A percentile compares a stretch with the other conserved stretches of the same genome.
These are phyloP conservation scores for Drosophila mercatorum DNA, from an alignment of 2,888 invertebrate species.

Conservation along the genomic window DNA sequence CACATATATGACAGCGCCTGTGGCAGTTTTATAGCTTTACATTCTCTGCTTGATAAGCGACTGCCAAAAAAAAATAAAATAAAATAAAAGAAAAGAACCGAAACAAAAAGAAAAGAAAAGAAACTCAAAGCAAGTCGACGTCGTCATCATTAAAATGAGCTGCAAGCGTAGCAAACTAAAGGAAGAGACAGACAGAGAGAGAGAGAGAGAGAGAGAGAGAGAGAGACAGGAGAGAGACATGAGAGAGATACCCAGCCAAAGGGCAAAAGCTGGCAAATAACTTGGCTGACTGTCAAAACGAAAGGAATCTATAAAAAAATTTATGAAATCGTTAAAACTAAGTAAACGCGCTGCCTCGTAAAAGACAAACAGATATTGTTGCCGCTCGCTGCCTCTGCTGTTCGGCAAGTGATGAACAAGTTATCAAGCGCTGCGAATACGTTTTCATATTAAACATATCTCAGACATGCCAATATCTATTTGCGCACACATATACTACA, in stretches of 20 bases:
- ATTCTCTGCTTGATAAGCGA: slow-evolving; percentile 45
- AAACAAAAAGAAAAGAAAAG: slow-evolving; percentile 13
- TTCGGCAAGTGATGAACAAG: slow-evolving; percentile 30
- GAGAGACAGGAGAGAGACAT: not conserved
- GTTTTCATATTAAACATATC: slow-evolving; percentile 1
- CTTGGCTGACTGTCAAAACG: slow-evolving; percentile 36
- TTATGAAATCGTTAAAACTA: slow-evolving; percentile 56
- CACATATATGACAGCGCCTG: slow-evolving; percentile 16
- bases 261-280: slow-evolving; percentile 12
- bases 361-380: slow-evolving; percentile 45
- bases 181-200: not conserved
- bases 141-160: slow-evolving; percentile 43
- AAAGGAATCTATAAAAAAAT: slow-evolving; percentile 46
- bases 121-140: slow-evolving; percentile 20
- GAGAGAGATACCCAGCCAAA: not conserved
- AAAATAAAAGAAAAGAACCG: not conserved
- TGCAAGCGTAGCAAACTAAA: slow-evolving; percentile 28
- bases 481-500: not conserved
- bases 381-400: not conserved
- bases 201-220: not conserved
- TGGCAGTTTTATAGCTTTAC: slow-evolving; percentile 49
- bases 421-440: slow-evolving; percentile 26
- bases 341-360: slow-evolving; percentile 44
- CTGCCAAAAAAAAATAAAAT: slow-evolving; percentile 33
- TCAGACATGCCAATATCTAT: slow-evolving; percentile 1